Percentiles rank a stretch among this genome's conserved stretches.
phyloP scores from a whole-genome alignment of 2,113 vertebrate species.

The Accipiter virgatus region DNA sequence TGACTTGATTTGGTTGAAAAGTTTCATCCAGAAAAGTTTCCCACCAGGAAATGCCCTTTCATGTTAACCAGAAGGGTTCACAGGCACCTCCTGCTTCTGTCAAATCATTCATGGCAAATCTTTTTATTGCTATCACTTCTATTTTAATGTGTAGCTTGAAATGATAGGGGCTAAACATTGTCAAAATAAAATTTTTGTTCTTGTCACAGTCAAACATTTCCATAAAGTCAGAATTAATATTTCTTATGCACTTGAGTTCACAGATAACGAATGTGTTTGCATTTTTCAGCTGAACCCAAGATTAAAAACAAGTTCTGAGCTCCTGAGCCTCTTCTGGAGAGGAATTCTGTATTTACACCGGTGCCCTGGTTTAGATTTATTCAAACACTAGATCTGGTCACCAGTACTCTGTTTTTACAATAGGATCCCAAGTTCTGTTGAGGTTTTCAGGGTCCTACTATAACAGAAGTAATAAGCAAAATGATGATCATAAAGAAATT shows the following conservation, averaged over 20 bases:
- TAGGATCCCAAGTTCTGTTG: neutral
- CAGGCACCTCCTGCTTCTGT: neutral
- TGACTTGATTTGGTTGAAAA: neutral
- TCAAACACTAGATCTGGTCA: neutral
- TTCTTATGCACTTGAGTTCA: neutral
- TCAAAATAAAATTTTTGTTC: neutral
- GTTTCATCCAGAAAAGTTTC: neutral
- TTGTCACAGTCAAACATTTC: neutral
- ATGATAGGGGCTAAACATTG: neutral
- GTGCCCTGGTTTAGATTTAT: neutral
- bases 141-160: neutral
- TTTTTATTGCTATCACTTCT: neutral
- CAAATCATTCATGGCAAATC: neutral
- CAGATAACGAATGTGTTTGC: neutral
- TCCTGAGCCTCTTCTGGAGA: neutral
- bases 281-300: neutral
- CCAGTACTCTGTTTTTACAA: neutral
- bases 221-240: neutral
- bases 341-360: neutral
- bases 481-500: constrained; percentile 2
- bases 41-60: neutral
- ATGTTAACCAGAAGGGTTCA: neutral
- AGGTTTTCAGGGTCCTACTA: neutral
- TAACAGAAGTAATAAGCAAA: neutral
- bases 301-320: neutral